Conservation (phyloP, 2,888 invertebrate genomes). For the Aphodius granarius region DNA sequence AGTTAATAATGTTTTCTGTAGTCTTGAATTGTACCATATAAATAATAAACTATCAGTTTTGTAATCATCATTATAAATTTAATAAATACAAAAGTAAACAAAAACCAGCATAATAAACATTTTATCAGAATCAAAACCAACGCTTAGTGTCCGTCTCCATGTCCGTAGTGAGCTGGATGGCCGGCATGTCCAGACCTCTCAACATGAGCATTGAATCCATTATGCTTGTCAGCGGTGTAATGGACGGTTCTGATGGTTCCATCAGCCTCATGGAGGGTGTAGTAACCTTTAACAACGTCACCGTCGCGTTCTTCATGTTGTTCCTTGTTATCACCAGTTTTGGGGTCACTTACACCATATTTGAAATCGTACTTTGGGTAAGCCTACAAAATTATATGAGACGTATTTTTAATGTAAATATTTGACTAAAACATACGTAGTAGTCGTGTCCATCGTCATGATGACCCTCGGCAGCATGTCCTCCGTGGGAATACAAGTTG, state of each 20-base stretch:
- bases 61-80: neutral
- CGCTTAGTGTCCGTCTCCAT: conserved; percentile 18
- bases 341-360: conserved; percentile 50
- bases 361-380: conserved; percentile 45
- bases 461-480: neutral
- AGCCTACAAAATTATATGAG: conserved; percentile 23
- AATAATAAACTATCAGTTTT: too few relatives aligned
- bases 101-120: neutral
- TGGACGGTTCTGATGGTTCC: conserved; percentile 49
- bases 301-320: conserved; percentile 50
- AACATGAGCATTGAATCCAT: conserved; percentile 46
- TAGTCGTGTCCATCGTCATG: conserved; percentile 25
- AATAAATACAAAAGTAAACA: conserved; percentile 7
- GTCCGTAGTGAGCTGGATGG: conserved; percentile 41
- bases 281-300: conserved; percentile 47
- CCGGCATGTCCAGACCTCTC: conserved; percentile 43
- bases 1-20: too few relatives aligned
- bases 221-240: conserved; percentile 44
- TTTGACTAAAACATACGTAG: conserved; percentile 22
- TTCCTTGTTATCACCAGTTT: conserved; percentile 49
- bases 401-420: neutral
- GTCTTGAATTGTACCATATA: too few relatives aligned
- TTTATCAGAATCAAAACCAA: neutral
- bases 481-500: conserved; percentile 9
- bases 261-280: conserved; percentile 49